These are phyloP conservation scores for Microcebus tavaratra DNA, from an alignment of 2,113 vertebrate species.

Conservation along the genomic window DNA sequence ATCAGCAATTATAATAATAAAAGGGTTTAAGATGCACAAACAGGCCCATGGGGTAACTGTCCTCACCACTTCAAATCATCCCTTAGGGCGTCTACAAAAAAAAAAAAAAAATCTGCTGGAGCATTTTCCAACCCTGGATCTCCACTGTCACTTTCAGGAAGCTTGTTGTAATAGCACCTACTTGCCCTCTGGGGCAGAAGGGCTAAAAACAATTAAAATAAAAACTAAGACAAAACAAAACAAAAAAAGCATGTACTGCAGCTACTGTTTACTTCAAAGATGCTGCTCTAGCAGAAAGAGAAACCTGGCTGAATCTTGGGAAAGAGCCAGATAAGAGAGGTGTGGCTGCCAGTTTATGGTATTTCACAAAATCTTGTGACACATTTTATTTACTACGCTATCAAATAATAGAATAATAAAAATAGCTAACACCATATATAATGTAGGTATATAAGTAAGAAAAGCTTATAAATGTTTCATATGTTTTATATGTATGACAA, in stretches of 20 bases:
- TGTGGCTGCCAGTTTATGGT: neutral
- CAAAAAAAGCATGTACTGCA: neutral
- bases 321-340: neutral
- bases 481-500: neutral
- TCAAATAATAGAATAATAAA: neutral
- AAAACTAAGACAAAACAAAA: too few species aligned
- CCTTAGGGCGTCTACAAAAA: fast-evolving
- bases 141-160: constrained; percentile 52
- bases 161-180: neutral
- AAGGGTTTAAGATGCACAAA: constrained; percentile 5
- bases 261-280: neutral
- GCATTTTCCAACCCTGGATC: neutral
- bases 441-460: neutral
- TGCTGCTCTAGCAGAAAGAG: fast-evolving
- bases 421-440: neutral
- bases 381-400: neutral
- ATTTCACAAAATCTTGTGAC: neutral
- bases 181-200: too few species aligned
- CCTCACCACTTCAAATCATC: neutral
- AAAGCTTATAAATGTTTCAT: neutral
- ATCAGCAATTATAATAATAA: neutral
- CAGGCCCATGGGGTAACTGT: neutral
- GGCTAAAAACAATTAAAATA: too few species aligned
- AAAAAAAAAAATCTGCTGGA: too few species aligned
- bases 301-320: too few species aligned